Base-by-base conservation (phyloP, 2,113 vertebrate species). In the Cairina moschata region DNA sequence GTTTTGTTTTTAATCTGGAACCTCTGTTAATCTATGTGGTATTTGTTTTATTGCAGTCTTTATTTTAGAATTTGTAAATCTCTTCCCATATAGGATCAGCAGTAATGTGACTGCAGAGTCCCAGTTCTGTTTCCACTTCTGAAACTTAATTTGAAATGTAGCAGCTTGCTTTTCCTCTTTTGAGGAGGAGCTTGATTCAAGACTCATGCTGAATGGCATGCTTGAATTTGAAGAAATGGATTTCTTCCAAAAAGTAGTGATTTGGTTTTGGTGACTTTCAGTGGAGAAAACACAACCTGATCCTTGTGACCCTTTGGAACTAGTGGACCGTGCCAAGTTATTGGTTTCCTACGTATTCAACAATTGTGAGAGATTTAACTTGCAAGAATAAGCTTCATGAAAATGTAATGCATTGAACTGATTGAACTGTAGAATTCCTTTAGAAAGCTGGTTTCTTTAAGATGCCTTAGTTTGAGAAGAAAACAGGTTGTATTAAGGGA, bases 121-220 rank as follows among this genome's bases (percentile, higher is more conserved):
- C 34, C 9, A n/a, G 20, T 71, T 52, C 17, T 63, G 6, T n/a
- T 83, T 75, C 69, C 12, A 1, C 36, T 54, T 56, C 32, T 44
- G 63, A 60, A 83, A 77, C 21, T 60, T 13, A 0, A 0, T 8
- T 9, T 79, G 29, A 66, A 4, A 44, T 62, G 29, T 22, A 69
- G 36, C 9, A 40, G 13, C 23, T 54, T 1, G 34, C n/a, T 10
- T 40, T 55, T 9, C 32, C 32, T 73, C 26, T 78, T 91, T 79
- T 36, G 26, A 65, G 76, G 55, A 69, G n/a, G 4, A 80, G 31
- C 12, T 87, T 26, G 3, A 17, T 66, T 16, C 22, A 13, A 23
- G 29, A 4, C 26, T 68, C 2, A 11, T 13, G 31, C 17, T 69
- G 42, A 85, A 82, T 75, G 52, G 15, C 0, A 0, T 42, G 29